phyloP scores from a whole-genome alignment of 1,140 invertebrate species.

The Bombus terrestris region DNA sequence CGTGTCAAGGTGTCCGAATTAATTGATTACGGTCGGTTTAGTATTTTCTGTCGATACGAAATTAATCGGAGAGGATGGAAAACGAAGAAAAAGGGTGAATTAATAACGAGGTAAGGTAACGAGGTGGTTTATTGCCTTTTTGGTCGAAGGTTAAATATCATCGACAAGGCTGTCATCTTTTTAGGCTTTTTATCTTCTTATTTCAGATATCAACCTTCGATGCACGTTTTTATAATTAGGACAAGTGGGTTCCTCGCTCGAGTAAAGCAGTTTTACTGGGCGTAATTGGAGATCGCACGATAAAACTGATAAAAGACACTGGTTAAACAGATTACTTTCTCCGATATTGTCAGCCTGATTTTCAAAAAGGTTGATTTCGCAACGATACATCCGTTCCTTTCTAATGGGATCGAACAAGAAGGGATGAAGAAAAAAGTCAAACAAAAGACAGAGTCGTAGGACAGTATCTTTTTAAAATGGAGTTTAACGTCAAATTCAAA shows the following conservation, averaged over 20 bases:
- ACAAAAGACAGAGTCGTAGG: not conserved
- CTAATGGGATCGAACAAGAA: not conserved
- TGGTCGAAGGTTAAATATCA: not conserved
- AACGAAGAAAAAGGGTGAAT: not conserved
- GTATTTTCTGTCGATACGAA: too few species aligned
- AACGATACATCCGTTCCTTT: not conserved
- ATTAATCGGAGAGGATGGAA: not conserved
- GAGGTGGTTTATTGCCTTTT: not conserved
- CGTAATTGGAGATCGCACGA: not conserved
- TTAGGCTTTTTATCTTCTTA: not conserved
- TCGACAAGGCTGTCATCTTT: not conserved
- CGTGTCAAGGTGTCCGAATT: too few species aligned
- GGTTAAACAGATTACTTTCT: too few species aligned
- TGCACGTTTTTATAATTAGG: not conserved
- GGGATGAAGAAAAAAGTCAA: not conserved
- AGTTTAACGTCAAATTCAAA: too few species aligned
- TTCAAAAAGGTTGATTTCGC: not conserved
- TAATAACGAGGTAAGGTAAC: not conserved
- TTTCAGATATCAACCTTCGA: not conserved
- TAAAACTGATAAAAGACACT: not conserved
- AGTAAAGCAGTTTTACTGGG: not conserved
- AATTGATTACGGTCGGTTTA: too few species aligned
- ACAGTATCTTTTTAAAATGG: too few species aligned
- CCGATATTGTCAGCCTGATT: not conserved
- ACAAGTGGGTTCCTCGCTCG: not conserved